Evolutionary conservation across 2,113 vertebrate species (phyloP), one percentile per base, ranked within the genome.

Genomic region (Menura novaehollandiae): DNA sequence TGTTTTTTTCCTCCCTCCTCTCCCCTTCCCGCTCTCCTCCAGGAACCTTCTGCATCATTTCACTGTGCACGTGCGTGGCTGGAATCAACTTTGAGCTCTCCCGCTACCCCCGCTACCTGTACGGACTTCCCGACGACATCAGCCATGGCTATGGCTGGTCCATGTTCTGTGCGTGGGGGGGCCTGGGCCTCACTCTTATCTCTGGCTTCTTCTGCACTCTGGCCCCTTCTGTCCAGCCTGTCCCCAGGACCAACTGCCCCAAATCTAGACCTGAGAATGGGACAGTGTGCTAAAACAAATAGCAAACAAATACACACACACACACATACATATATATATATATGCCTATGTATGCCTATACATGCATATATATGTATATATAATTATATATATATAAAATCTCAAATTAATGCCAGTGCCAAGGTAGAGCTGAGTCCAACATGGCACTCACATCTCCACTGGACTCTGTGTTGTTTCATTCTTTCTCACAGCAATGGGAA

Each of bases 1-100:
- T 88, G 22, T 93, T 93, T 93, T 90, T 83, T 33, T 82, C n/a
- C 32, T 88, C 26, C 15, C 85, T 94, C 68, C 46, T 87, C 86
- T 89, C 92, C 93, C 44, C 6, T 72, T 87, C 91, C 85, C 78
- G 1, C 64, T 92, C 87, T 97, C 55, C 95, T 97, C 67, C 97
- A 99, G 99, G 99, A 93, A 99, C 99, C 82, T 99, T 99, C 98
- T 99, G 99, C 98, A 99, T 99, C 98, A 99, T 99, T 95, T 99
- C 99, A 97, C 98, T 99, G 97, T 99, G 99, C 96, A 99, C 99
- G 84, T 99, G 99, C 6, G 99, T 99, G 90, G 99, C 99, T 21
- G 99, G 99, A 96, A 99, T 99, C 98, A 99, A 99, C 98, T 99
- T 99, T 5, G 99, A 99, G 98, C 98, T 99, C 16, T 99, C 99